Conservation (phyloP, 1,140 invertebrate species). For the Eupristina koningsbergeri region DNA sequence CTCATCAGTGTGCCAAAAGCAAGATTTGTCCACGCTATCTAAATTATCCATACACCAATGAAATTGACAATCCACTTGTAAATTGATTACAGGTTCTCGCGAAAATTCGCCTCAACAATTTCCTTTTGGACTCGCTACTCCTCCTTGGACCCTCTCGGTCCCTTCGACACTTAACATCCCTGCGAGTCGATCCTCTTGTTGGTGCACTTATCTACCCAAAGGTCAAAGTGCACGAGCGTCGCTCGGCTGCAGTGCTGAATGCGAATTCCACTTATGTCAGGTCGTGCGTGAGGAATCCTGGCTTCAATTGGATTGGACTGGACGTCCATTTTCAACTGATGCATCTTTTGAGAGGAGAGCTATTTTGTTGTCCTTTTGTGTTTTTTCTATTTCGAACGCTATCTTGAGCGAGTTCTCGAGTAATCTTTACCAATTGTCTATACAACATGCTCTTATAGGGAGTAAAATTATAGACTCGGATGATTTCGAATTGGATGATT, state of each 20-base stretch:
- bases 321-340: background rate
- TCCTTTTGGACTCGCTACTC: background rate
- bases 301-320: background rate
- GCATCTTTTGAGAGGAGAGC: background rate
- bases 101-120: background rate
- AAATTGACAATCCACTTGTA: too few relatives aligned
- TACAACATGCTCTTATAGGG: background rate
- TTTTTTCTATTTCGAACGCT: background rate
- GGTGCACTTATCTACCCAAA: conserved; percentile 43
- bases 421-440: too few relatives aligned
- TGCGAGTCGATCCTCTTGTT: conserved; percentile 51
- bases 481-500: too few relatives aligned
- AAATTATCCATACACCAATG: too few relatives aligned
- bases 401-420: background rate
- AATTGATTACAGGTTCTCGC: too few relatives aligned
- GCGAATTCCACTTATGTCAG: background rate
- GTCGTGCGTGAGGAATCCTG: background rate
- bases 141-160: too few relatives aligned
- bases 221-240: background rate
- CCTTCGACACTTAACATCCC: background rate
- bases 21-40: too few relatives aligned
- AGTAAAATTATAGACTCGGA: too few relatives aligned
- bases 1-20: too few relatives aligned
- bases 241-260: background rate
- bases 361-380: too few relatives aligned